A percentile compares a stretch with the other conserved stretches of the same genome.
These are phyloP conservation scores for Palythoa caribaeorum DNA, from an alignment of 92 coral and sea anemone species.

Conservation along the genomic window DNA sequence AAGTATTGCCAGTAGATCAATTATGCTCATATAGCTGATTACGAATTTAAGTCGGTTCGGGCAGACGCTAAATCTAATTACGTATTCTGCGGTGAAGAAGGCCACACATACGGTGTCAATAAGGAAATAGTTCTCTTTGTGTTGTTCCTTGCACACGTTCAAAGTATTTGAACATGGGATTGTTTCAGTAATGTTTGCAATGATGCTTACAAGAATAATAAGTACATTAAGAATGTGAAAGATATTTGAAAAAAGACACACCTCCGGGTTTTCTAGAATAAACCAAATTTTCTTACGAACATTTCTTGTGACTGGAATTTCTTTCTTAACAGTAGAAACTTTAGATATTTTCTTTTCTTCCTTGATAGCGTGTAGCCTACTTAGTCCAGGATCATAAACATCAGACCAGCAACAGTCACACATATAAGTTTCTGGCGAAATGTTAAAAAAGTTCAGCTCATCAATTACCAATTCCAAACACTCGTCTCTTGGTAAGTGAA, in stretches of 20 bases:
- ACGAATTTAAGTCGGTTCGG: constrained; percentile 71
- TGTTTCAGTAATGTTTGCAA: constrained; percentile 76
- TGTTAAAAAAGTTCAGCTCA: constrained; percentile 76
- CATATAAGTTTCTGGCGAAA: constrained; percentile 57
- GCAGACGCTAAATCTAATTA: constrained; percentile 53
- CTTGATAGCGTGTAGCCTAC: constrained; percentile 42
- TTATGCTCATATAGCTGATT: constrained; percentile 73
- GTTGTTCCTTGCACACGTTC: constrained; percentile 69
- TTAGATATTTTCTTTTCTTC: constrained; percentile 58
- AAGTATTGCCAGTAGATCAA: constrained; percentile 78
- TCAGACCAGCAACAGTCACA: constrained; percentile 84
- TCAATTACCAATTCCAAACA: constrained; percentile 78
- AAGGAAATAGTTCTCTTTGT: constrained; percentile 66
- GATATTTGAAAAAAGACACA: constrained; percentile 58
- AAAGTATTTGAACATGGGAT: constrained; percentile 62
- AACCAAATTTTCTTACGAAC: constrained; percentile 72
- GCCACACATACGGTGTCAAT: constrained; percentile 76
- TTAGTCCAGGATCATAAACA: constrained; percentile 65
- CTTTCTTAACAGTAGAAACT: constrained; percentile 49
- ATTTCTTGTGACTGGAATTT: constrained; percentile 11
- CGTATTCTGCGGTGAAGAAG: constrained; percentile 78
- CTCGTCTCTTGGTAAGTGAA: constrained; percentile 85
- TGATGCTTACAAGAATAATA: constrained; percentile 71
- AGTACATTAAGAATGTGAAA: constrained; percentile 70
- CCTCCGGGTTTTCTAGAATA: constrained; percentile 68